Conservation (phyloP, 2,888 invertebrate genomes). For the Acanthoscelides obtectus region DNA sequence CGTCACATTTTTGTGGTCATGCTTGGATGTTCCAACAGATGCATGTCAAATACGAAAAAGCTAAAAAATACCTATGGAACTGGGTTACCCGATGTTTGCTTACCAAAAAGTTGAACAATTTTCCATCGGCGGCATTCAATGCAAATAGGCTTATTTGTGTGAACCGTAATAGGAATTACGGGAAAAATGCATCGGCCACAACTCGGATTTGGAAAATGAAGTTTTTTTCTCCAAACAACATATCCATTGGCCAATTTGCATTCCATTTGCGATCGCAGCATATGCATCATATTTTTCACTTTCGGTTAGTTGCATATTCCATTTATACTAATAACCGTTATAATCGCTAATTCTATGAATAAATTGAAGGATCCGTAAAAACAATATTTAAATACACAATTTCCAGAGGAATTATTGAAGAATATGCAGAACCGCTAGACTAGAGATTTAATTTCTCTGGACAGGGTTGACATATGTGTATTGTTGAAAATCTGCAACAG, state of each 20-base stretch:
- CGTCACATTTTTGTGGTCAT: too few relatives aligned
- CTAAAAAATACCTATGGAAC: too few relatives aligned
- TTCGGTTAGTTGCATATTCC: neutral
- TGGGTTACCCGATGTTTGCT: too few relatives aligned
- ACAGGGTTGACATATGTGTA: too few relatives aligned
- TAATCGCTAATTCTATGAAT: neutral
- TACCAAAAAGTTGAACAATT: neutral
- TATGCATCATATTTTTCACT: neutral
- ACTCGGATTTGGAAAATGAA: neutral
- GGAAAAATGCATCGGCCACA: neutral
- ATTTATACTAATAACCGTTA: neutral
- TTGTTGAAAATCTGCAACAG: too few relatives aligned
- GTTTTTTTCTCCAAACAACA: neutral
- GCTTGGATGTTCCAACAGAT: too few relatives aligned
- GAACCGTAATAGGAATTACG: neutral
- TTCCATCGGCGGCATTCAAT: neutral
- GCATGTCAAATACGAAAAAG: too few relatives aligned
- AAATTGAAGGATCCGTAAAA: neutral
- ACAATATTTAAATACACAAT: neutral
- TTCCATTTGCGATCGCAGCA: neutral
- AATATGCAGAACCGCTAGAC: too few relatives aligned
- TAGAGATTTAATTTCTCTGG: too few relatives aligned
- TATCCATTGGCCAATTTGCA: neutral
- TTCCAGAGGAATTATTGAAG: too few relatives aligned
- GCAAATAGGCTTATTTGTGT: neutral